These are phyloP conservation scores for Drosophila murphyi DNA, from an alignment of 1,140 invertebrate genomes.

Conservation along the genomic window DNA sequence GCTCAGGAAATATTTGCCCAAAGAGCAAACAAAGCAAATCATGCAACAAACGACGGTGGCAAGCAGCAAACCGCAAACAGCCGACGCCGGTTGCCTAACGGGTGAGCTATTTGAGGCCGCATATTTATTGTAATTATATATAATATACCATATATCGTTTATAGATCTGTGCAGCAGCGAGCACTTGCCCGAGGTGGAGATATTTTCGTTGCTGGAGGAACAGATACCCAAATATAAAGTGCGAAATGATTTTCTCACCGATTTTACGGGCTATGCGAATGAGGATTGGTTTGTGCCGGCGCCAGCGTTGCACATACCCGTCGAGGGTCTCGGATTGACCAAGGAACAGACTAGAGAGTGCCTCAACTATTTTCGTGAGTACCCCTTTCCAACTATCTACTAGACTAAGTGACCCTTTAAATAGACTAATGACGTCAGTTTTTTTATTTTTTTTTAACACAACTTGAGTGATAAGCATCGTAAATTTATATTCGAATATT, in stretches of 20 bases:
- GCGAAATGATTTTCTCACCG: slow-evolving; percentile 96
- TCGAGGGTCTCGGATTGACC: slow-evolving; percentile 92
- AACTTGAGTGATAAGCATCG: slow-evolving; percentile 1
- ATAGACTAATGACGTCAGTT: not conserved
- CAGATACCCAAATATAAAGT: slow-evolving; percentile 97
- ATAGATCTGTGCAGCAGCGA: slow-evolving; percentile 94
- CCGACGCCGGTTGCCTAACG: slow-evolving; percentile 76
- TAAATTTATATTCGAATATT: not conserved
- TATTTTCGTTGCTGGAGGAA: slow-evolving; percentile 96
- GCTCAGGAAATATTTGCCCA: slow-evolving; percentile 81
- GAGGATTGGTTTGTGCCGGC: slow-evolving; percentile 96
- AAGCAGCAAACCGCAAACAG: slow-evolving; percentile 64
- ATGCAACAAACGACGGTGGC: slow-evolving; percentile 59
- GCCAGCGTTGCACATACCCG: slow-evolving; percentile 90
- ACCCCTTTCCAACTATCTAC: slow-evolving; percentile 13
- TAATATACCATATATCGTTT: slow-evolving; percentile 65
- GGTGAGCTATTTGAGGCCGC: slow-evolving; percentile 45
- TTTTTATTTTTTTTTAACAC: no score
- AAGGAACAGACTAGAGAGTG: slow-evolving; percentile 96
- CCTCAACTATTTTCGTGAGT: slow-evolving; percentile 99
- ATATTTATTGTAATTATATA: not conserved
- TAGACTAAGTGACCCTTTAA: not conserved
- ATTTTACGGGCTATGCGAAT: slow-evolving; percentile 97
- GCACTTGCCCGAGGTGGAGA: slow-evolving; percentile 96
- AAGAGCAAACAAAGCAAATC: slow-evolving; percentile 74